A percentile compares a stretch with the other conserved stretches of the same genome.
Conservation (phyloP, 2,888 invertebrate species). For the Hydropsyche betteni region DNA sequence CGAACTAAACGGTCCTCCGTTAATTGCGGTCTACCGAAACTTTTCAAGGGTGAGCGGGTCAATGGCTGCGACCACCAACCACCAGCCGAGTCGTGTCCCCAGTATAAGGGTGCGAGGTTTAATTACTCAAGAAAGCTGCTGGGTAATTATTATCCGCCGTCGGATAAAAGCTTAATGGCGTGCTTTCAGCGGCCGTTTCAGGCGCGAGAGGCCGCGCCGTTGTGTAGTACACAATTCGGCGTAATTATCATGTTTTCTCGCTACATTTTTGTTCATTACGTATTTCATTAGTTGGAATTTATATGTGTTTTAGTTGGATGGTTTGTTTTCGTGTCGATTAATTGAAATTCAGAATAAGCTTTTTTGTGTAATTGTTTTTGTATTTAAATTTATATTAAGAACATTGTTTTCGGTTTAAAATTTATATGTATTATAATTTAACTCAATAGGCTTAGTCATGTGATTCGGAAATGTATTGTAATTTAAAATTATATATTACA, state of each 20-base stretch:
- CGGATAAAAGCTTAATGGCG: constrained; percentile 21
- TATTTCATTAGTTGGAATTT: neutral
- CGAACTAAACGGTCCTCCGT: constrained; percentile 3
- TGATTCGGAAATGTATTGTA: no score
- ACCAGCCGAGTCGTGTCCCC: neutral
- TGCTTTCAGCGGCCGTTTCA: constrained; percentile 3
- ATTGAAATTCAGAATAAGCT: no score
- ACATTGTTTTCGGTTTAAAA: no score
- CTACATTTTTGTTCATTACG: constrained; percentile 1
- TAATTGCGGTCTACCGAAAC: constrained; percentile 15
- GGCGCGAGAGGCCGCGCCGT: neutral
- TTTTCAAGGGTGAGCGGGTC: constrained; percentile 15
- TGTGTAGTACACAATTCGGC: constrained; percentile 5
- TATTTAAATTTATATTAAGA: no score
- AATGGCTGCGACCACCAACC: constrained; percentile 5
- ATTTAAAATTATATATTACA: no score
- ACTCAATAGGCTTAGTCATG: no score
- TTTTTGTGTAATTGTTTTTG: no score
- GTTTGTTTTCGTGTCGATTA: no score
- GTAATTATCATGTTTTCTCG: constrained; percentile 21
- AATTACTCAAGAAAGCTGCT: constrained; percentile 22
- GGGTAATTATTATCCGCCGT: constrained; percentile 17
- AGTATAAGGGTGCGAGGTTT: neutral
- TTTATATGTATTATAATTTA: no score
- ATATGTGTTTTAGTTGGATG: no score